A percentile compares a stretch with the other conserved stretches of the same genome.
phyloP scores from a whole-genome alignment of 2,797 vertebrate species.

The Rachycentron canadum region DNA sequence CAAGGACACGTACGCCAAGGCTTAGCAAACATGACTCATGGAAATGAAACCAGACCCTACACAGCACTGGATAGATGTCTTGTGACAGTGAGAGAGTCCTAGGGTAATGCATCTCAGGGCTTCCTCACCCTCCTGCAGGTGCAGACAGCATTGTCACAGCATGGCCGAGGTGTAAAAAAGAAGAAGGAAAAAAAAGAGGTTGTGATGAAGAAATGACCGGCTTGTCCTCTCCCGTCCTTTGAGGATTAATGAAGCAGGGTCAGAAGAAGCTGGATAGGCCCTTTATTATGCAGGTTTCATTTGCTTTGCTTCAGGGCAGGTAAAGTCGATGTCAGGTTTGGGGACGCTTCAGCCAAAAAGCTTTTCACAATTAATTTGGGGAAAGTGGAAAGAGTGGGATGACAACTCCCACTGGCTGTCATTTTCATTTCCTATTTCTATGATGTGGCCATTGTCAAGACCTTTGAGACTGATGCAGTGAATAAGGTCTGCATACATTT shows the following conservation, averaged over 20 bases:
- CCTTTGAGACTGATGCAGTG: slow-evolving; percentile 22
- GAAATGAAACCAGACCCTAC: slow-evolving; percentile 66
- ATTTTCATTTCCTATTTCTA: slow-evolving; percentile 39
- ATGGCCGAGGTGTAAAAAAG: slow-evolving; percentile 21
- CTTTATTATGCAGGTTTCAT: slow-evolving; percentile 53
- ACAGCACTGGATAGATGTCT: slow-evolving; percentile 50
- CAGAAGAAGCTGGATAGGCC: slow-evolving; percentile 19
- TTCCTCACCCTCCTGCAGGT: slow-evolving; percentile 66
- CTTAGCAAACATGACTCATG: slow-evolving; percentile 67
- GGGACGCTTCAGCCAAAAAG: slow-evolving; percentile 26
- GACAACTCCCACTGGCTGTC: slow-evolving; percentile 37
- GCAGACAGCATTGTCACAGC: slow-evolving; percentile 53
- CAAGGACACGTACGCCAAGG: slow-evolving; percentile 41
- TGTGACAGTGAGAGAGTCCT: slow-evolving; percentile 56
- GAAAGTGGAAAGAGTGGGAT: slow-evolving; percentile 27
- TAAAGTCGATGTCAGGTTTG: slow-evolving; percentile 19
- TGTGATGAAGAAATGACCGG: slow-evolving; percentile 32
- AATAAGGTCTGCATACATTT: slow-evolving; percentile 12
- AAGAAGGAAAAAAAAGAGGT: slow-evolving; percentile 7
- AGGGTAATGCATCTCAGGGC: slow-evolving; percentile 53
- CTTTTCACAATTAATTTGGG: slow-evolving; percentile 27
- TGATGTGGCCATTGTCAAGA: slow-evolving; percentile 20
- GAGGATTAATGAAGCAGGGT: slow-evolving; percentile 39
- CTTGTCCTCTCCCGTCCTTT: slow-evolving; percentile 10
- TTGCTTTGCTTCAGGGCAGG: slow-evolving; percentile 48